Base-by-base conservation (phyloP, 2,888 invertebrate species). In the Amblyjoppa proteus region DNA sequence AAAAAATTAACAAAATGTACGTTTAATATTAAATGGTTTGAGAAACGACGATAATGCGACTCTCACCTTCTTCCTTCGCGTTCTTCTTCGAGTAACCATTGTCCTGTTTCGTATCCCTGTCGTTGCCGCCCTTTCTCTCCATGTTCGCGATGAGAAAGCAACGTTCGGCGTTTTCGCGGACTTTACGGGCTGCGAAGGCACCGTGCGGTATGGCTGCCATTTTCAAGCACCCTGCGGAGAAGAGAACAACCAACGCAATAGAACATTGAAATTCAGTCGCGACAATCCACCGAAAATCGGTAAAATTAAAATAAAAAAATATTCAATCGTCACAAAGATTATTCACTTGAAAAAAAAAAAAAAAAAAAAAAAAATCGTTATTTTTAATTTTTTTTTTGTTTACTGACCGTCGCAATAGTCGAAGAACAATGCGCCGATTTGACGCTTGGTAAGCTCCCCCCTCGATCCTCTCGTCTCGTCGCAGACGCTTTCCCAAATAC, bases 131-230 rank as follows among this genome's bases (percentile, higher is more conserved):
- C 3, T 91, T 91, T 84, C 94, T 94, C 86, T 94, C 94, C 75
- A 95, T 94, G 88, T 95, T 95, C 1, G 95, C 94, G 56, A 96
- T 87, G 88, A 95, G 95, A 94, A 95, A 94, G 68, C 96, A 95
- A 49, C 94, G 95, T 69, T 91, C 87, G 87, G 95, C 94, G 31
- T 95, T 95, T 89, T 96, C 95, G 28, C 96, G 96, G 81, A 97
- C 95, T 93, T 97, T 97, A 87, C 95, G 95, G 13, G 96, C 96
- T 16, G 96, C 96, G 93, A 97, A 97, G n/a, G 96, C 96, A 56
- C 96, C 96, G 88, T 97, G 97, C 0, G 97, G 97, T 88, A 97
- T 95, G n/a, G 96, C 95, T 73, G 97, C 95, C 97, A 97, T 97
- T 64, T 91, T 94, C 83, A 91, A 93, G 81, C 93, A 93, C 87